Base-by-base conservation (phyloP, 2,113 vertebrate genomes). In the Hydrolagus affinis region DNA sequence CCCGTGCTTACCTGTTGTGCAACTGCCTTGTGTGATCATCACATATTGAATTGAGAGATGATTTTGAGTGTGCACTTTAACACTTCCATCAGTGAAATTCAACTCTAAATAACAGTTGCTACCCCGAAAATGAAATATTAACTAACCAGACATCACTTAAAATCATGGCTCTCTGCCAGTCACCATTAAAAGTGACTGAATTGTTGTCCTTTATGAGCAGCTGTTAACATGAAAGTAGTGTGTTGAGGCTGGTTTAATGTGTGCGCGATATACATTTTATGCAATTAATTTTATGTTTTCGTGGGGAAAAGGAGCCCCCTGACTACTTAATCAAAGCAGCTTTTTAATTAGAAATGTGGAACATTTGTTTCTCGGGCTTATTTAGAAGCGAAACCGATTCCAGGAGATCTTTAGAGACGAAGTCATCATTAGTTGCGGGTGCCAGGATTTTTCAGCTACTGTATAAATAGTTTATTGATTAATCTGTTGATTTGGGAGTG, bases 81-180 rank as follows among this genome's bases (percentile, higher is more conserved):
- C 56, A 28, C 28, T 80, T 83, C 78, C 66, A 62, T 66, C 62
- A 68, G 78, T 83, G 60, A 83, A 68, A 66, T 66, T 66, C 62
- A 83, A 60, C 62, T 21, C 62, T 83, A 83, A 83, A 66, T 83
- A 83, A 32, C 78, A 83, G 25, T 2, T 59, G 44, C 57, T 62
- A 83, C 66, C 62, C 32, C 66, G 25, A 83, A 83, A 83, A 83
- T 83, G 66, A 68, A 66, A 83, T 83, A 83, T 32, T 66, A 83
- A 83, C 25, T 83, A 28, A 83, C 78, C 60, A 83, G 78, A 32
- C 28, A 68, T 3, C 62, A 32, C 28, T 83, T 30, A 66, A 32
- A 83, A 30, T 66, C 66, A 66, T 66, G 60, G 78, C 78, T 32
- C 30, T 28, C 32, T 83, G 78, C 78, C 78, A 83, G 78, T 83